Conservation (phyloP, 2,888 invertebrate species). For the Thereva nobilitata region DNA sequence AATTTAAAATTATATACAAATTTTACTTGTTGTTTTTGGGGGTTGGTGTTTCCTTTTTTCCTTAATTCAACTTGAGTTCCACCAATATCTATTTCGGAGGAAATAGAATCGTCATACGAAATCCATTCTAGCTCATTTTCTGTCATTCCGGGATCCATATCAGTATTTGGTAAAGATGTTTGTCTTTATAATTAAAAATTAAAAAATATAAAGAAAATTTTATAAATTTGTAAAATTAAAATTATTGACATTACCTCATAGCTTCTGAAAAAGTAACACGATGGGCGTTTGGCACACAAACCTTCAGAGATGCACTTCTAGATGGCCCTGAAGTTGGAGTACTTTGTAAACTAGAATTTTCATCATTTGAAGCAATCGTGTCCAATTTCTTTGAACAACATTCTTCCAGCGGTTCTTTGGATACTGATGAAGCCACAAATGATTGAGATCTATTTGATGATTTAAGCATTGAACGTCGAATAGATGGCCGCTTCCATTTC, state of each 20-base stretch:
- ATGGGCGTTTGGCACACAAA: constrained; percentile 56
- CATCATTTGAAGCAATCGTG: constrained; percentile 56
- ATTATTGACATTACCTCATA: constrained; percentile 47
- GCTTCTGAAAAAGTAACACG: constrained; percentile 58
- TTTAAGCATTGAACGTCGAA: constrained; percentile 59
- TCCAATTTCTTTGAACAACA: constrained; percentile 52
- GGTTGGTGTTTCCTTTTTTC: constrained; percentile 59
- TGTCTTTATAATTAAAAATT: constrained; percentile 61
- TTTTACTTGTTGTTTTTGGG: constrained; percentile 52
- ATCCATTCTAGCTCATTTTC: constrained; percentile 58
- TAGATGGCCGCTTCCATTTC: constrained; percentile 57
- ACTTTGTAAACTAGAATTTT: constrained; percentile 60
- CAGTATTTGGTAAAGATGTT: constrained; percentile 77
- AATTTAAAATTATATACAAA: constrained; percentile 1
- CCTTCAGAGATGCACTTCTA: constrained; percentile 70
- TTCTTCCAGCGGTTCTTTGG: constrained; percentile 65
- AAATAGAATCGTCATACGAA: constrained; percentile 49
- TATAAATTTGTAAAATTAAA: background rate
- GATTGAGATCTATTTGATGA: constrained; percentile 74
- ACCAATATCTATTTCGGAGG: constrained; percentile 64
- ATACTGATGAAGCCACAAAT: constrained; percentile 72
- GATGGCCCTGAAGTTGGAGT: constrained; percentile 74
- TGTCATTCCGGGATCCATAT: constrained; percentile 68
- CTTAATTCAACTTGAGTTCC: constrained; percentile 68
- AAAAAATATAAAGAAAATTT: background rate